Base-by-base conservation (phyloP, 1,140 invertebrate species). In the Maniola jurtina region DNA sequence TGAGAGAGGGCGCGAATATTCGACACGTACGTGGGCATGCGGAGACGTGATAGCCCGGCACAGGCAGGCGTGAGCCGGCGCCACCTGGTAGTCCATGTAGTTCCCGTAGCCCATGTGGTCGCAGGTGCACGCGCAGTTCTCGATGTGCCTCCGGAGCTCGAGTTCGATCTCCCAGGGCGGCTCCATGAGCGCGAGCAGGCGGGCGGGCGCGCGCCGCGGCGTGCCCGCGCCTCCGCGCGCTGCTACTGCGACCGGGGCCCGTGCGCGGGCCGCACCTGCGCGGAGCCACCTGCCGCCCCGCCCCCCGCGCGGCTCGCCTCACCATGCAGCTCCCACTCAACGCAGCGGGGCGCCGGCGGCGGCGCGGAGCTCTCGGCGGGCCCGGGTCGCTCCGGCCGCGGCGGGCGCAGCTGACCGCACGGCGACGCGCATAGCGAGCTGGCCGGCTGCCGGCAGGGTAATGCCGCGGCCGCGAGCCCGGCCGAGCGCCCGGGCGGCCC, bases 71-170 rank as follows among this genome's bases (percentile, higher is more conserved):
- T 88, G 88, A 73, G 83, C 83, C 67, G 86, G 83, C 69, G 84
- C 91, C 88, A 96, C 95, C 94, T 96, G 95, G 92, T 96, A 97
- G 92, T 96, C 95, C 94, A 96, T 95, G 85, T 95, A 96, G 92
- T 96, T 96, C 71, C 96, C 96, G 89, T 96, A 97, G 84, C 96
- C 96, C 95, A 97, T 96, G 92, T 97, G 96, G 92, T 96, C 95
- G 92, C 96, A 97, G 75, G 95, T 95, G 92, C 96, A 97, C 65
- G 95, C 94, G 88, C 96, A 97, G 80, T 94, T 94, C 88, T 96
- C 95, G 85, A 97, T 96, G 92, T 97, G 96, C 89, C 95, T 93
- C 80, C 95, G 93, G 85, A 97, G 93, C 91, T 97, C 95, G 68
- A 91, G 84, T 77, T 91, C 90, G 64, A 91, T 81, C 75, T 91